Evolutionary conservation across 2,888 invertebrate species (phyloP).

Genomic region (Polydesmus complanatus): DNA sequence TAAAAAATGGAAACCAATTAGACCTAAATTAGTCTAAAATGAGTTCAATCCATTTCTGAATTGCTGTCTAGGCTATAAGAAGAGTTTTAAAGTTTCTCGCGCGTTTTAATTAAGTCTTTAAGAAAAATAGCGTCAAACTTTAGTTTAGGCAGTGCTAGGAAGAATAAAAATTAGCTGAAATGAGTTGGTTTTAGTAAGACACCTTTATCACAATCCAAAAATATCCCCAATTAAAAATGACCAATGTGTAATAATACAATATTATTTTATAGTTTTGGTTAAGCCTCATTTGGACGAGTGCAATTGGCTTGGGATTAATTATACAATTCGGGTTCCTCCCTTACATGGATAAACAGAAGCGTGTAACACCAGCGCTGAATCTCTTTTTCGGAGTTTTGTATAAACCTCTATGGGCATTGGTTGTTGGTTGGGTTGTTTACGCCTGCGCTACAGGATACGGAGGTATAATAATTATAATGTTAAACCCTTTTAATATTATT

Average conservation of each 20-base stretch:
- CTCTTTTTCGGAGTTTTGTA: slow-evolving; percentile 7
- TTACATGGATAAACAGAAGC: background rate
- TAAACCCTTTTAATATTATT: background rate
- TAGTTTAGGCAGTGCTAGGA: no score
- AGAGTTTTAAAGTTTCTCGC: no score
- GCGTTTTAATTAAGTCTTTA: no score
- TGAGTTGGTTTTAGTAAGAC: no score
- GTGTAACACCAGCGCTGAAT: background rate
- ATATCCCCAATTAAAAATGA: background rate
- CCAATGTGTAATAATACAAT: background rate
- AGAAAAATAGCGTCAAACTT: no score
- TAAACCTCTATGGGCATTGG: slow-evolving; percentile 5
- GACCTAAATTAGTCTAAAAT: no score
- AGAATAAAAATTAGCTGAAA: no score
- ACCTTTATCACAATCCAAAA: no score
- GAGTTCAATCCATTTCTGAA: no score
- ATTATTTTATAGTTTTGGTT: background rate
- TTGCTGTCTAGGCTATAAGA: no score
- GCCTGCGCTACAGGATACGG: slow-evolving; percentile 13
- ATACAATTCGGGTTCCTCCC: slow-evolving; percentile 3
- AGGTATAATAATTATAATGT: background rate
- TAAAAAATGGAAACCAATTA: no score
- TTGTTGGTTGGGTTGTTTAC: slow-evolving; percentile 10
- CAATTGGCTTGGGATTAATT: background rate
- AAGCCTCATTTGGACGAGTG: background rate